These are phyloP conservation scores for Marcusenius ussheri DNA, from an alignment of 2,113 vertebrate genomes.

Conservation along the genomic window DNA sequence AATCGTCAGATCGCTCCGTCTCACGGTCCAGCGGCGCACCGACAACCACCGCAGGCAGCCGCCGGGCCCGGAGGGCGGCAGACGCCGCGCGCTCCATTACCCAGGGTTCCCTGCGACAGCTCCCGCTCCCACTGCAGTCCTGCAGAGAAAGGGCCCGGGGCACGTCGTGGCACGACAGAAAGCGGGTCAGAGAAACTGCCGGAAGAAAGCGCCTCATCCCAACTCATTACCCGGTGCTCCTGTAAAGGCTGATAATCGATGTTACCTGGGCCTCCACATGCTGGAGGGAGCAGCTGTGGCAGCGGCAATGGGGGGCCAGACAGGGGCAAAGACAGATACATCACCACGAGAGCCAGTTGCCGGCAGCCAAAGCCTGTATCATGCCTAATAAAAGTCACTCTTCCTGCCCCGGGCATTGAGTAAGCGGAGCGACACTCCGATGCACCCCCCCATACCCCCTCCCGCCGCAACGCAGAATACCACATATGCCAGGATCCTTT, in stretches of 20 bases:
- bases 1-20: conserved; percentile 64
- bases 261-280: background rate
- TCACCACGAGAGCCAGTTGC: background rate
- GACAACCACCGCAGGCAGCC: conserved; percentile 40
- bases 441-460: background rate
- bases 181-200: background rate
- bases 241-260: background rate
- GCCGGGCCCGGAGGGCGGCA: conserved; percentile 32
- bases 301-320: background rate
- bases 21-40: conserved; percentile 35
- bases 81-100: conserved; percentile 37
- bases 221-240: background rate
- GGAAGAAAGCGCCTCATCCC: background rate
- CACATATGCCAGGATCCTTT: background rate
- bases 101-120: background rate
- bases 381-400: background rate
- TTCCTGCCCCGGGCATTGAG: background rate
- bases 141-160: background rate
- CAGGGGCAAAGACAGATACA: background rate
- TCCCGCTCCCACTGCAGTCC: background rate
- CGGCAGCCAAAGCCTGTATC: background rate
- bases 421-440: background rate
- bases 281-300: background rate
- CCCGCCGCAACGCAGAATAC: background rate
- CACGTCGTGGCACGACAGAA: background rate